Percentiles rank a stretch among this genome's conserved stretches.
Conservation (phyloP, 1,140 invertebrate genomes). For the Neotoxoptera formosana region DNA sequence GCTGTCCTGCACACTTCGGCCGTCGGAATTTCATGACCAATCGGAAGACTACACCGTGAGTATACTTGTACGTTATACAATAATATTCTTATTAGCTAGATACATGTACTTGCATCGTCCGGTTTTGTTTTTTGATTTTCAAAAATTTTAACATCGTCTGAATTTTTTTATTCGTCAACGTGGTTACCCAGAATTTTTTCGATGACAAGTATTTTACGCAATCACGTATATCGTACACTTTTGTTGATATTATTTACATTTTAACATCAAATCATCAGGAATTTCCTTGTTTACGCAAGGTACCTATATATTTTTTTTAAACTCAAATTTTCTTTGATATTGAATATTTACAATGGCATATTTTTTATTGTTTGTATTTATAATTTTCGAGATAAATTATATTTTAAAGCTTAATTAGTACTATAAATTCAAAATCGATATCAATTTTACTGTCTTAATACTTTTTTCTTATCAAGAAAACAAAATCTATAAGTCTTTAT, state of each 20-base stretch:
- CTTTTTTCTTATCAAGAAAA: not conserved
- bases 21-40: not conserved
- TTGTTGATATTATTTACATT: not conserved
- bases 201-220: not conserved
- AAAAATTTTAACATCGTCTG: too few relatives aligned
- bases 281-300: too few relatives aligned
- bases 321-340: too few relatives aligned
- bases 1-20: not conserved
- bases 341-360: not conserved
- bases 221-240: not conserved
- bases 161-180: not conserved
- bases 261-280: too few relatives aligned
- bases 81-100: not conserved
- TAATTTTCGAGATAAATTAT: not conserved
- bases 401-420: too few relatives aligned
- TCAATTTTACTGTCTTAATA: not conserved
- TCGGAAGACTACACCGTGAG: not conserved
- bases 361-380: not conserved
- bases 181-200: not conserved
- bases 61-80: not conserved
- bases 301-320: too few relatives aligned
- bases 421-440: not conserved
- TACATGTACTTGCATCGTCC: too few relatives aligned
- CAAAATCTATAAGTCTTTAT: not conserved
- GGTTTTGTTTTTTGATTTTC: not conserved